Conservation (phyloP, 2,888 invertebrate genomes). For the Amphipoea lucens region DNA sequence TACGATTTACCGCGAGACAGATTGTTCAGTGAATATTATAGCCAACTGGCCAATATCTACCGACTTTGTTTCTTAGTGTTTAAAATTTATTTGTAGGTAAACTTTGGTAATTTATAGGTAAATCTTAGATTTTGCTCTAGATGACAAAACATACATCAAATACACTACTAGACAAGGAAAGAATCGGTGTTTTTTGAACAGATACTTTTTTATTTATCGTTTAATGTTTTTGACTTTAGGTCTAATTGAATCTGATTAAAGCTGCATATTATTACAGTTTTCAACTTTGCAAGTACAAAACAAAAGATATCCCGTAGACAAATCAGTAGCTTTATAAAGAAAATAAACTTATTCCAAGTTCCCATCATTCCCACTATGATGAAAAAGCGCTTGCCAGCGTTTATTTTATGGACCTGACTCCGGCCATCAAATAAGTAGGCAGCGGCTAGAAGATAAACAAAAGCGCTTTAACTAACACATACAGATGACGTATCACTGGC, state of each 20-base stretch:
- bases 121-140: background rate
- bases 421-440: slow-evolving; percentile 48
- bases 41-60: slow-evolving; percentile 21
- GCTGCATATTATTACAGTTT: background rate
- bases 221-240: background rate
- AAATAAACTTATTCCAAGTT: slow-evolving; percentile 35
- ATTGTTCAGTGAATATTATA: slow-evolving; percentile 25
- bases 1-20: slow-evolving; percentile 35
- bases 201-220: background rate
- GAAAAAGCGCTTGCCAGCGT: slow-evolving; percentile 47
- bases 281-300: background rate
- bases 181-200: background rate
- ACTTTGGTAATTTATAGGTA: background rate
- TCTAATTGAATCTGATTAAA: background rate
- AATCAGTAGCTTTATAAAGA: slow-evolving; percentile 29
- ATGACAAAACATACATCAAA: background rate
- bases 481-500: slow-evolving; percentile 43
- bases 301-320: background rate
- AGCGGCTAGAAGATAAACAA: slow-evolving; percentile 50
- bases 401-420: slow-evolving; percentile 43
- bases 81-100: background rate
- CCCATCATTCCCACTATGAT: slow-evolving; percentile 28
- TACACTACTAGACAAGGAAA: background rate
- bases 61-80: background rate
- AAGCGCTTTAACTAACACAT: slow-evolving; percentile 55